These are phyloP conservation scores for Chaitophorus viminalis DNA, from an alignment of 2,888 invertebrate species.

Conservation along the genomic window DNA sequence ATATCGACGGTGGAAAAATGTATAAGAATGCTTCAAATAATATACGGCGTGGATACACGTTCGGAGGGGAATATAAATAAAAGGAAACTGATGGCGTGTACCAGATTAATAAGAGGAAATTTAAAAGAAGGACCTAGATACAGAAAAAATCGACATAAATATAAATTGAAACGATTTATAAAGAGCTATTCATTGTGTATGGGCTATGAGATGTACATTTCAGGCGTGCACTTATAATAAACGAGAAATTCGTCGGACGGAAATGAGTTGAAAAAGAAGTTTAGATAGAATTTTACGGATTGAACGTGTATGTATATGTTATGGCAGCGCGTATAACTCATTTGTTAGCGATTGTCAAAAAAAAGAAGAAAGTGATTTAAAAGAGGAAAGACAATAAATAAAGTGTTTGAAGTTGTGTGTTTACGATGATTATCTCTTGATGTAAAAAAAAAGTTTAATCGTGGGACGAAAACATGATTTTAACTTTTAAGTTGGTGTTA, in stretches of 20 bases:
- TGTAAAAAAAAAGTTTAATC: conserved; percentile 19
- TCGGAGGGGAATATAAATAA: conserved; percentile 38
- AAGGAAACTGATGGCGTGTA: conserved; percentile 51
- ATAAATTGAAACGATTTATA: conserved; percentile 61
- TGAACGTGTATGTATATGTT: conserved; percentile 20
- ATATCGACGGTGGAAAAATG: conserved; percentile 24
- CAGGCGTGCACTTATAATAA: conserved; percentile 25
- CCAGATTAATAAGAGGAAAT: conserved; percentile 48
- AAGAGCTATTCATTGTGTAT: conserved; percentile 22
- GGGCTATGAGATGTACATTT: conserved; percentile 34
- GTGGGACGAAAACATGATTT: background rate
- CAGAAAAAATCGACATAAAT: conserved; percentile 44
- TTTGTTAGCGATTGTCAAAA: conserved; percentile 54
- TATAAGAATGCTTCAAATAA: conserved; percentile 26
- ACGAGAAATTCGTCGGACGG: conserved; percentile 57
- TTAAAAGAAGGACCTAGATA: conserved; percentile 36
- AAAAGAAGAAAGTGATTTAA: conserved; percentile 41
- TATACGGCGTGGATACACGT: background rate
- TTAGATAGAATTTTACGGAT: conserved; percentile 32
- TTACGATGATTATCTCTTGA: background rate
- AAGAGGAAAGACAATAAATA: conserved; percentile 11
- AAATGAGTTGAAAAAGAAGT: conserved; percentile 52
- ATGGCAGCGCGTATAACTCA: conserved; percentile 42
- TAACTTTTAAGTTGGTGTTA: background rate
- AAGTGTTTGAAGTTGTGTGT: background rate